These are phyloP conservation scores for Neotoxoptera formosana DNA, from an alignment of 1,140 invertebrate genomes.

Conservation along the genomic window DNA sequence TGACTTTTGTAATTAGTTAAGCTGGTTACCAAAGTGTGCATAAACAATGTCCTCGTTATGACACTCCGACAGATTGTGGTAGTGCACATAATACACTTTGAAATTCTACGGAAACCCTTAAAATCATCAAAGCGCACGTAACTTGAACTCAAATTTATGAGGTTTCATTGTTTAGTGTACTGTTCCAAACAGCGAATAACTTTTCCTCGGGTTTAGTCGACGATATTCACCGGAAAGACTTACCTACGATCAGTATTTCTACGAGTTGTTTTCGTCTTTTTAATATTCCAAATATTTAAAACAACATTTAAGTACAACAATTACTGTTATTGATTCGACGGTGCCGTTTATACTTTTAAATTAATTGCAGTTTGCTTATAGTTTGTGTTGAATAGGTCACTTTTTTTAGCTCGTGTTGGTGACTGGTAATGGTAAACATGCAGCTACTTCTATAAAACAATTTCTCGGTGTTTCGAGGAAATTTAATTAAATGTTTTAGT, in stretches of 20 bases:
- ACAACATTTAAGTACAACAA: neutral
- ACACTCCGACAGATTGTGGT: neutral
- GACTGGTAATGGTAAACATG: neutral
- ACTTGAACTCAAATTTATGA: slow-evolving; percentile 11
- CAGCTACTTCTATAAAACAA: neutral
- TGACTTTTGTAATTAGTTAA: neutral
- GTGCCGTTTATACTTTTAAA: neutral
- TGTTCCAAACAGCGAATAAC: neutral
- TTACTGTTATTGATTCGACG: neutral
- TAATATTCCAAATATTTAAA: neutral
- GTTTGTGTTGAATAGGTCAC: neutral
- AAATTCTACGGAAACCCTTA: slow-evolving; percentile 6
- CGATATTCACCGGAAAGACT: neutral
- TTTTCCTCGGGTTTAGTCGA: neutral
- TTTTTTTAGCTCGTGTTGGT: neutral
- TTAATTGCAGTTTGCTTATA: neutral
- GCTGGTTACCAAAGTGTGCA: neutral
- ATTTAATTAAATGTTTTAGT: neutral
- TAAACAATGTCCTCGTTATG: neutral
- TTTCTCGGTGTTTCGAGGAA: neutral
- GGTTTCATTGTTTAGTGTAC: slow-evolving; percentile 14
- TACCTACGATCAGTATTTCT: neutral
- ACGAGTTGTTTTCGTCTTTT: neutral
- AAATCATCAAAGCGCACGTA: neutral
- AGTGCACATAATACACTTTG: neutral